Base-by-base conservation (phyloP, 2,797 vertebrate genomes). In the Enoplosus armatus region DNA sequence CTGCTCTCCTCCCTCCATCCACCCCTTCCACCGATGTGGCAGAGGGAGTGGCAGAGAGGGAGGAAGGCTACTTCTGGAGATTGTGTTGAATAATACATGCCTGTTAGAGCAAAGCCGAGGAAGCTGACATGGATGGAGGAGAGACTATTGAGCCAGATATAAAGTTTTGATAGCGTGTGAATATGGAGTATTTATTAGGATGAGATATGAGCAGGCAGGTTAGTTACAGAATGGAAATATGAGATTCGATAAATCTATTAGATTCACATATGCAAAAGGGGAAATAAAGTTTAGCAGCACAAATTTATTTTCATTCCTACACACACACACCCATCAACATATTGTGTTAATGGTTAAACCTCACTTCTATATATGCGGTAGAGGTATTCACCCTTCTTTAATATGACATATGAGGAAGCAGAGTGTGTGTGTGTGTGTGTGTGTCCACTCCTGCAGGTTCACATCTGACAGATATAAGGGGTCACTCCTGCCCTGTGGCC, bases 81-180 rank as follows among this genome's bases (percentile, higher is more conserved):
- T 27, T 48, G 68, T 9, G 39, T 29, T 94, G 83, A 93, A 94
- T 93, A 92, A 94, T 91, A 73, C 56, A 93, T 90, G 80, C 2
- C 47, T 27, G 45, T 73, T 76, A 54, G 16, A 84, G 77, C 29
- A 8, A 66, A 80, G 65, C 59, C 9, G 54, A 22, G 62, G 50
- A 84, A 64, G 75, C 66, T 80, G 88, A 86, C 83, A n/a, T 78
- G 76, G 85, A 89, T 80, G 70, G 75, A 85, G 55, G 82, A 87
- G 85, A 82, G 75, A 51, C 70, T 77, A 55, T 84, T 60, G 75
- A 84, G 80, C 80, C 71, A 59, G 60, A 79, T 85, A 81, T 56
- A 72, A 77, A 84, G 80, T 89, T 92, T 90, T 87, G 63, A 90
- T 84, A 87, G 77, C 1, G 1, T 73, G 72, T 72, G 77, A 75